phyloP scores from a whole-genome alignment of 2,888 invertebrate species.

The Cosmia trapezina region DNA sequence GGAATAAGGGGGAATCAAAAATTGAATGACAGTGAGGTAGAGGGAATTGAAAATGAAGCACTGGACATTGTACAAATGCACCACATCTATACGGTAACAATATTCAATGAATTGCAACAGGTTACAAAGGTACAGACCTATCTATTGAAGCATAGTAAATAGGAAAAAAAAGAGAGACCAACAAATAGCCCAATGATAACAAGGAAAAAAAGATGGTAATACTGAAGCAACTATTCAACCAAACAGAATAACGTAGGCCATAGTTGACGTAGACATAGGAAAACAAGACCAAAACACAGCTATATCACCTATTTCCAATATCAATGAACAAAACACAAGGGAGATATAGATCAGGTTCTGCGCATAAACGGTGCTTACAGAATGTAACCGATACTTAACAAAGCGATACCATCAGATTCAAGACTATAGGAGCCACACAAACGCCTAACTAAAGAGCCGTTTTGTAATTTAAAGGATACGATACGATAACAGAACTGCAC shows the following conservation, averaged over 20 bases:
- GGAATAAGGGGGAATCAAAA: constrained; percentile 22
- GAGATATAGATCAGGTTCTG: constrained; percentile 41
- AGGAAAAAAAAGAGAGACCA: neutral
- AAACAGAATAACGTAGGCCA: neutral
- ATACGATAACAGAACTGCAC: neutral
- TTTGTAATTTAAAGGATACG: constrained; percentile 33
- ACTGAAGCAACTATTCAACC: neutral
- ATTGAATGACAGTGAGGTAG: constrained; percentile 14
- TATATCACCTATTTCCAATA: constrained; percentile 19
- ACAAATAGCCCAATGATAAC: neutral
- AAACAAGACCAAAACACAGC: neutral
- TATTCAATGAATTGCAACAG: neutral
- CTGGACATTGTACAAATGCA: neutral
- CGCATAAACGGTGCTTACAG: constrained; percentile 38
- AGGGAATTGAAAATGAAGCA: constrained; percentile 21
- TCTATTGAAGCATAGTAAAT: neutral
- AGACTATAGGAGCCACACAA: constrained; percentile 24
- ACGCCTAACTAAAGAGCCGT: constrained; percentile 19
- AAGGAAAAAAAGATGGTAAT: neutral
- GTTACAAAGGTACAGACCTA: neutral
- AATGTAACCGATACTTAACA: constrained; percentile 42
- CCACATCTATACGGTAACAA: neutral
- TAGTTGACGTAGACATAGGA: neutral
- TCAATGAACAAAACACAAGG: constrained; percentile 40
- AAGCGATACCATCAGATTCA: constrained; percentile 46